Conservation (phyloP, 2,113 vertebrate genomes). For the Muntiacus reevesi region DNA sequence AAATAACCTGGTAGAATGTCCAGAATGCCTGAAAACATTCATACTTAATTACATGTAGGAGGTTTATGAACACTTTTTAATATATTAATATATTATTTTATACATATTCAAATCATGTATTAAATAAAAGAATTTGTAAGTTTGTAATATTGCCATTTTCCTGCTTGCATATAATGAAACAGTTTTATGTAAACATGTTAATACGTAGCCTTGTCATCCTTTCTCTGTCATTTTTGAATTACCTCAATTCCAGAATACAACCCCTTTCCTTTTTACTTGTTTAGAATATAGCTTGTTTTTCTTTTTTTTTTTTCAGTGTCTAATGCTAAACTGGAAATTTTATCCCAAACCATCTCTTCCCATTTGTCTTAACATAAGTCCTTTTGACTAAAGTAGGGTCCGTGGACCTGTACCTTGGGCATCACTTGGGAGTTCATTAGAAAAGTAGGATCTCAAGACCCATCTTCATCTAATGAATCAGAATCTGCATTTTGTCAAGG, state of each 20-base stretch:
- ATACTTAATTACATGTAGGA: neutral
- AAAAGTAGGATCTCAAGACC: neutral
- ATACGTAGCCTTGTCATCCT: neutral
- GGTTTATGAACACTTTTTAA: neutral
- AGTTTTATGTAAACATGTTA: neutral
- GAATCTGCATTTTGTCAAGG: neutral
- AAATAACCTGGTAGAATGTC: neutral
- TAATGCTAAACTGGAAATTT: neutral
- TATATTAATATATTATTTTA: neutral
- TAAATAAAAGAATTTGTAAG: neutral
- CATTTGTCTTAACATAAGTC: neutral
- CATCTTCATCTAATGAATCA: neutral
- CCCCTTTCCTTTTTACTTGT: neutral
- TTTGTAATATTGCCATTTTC: neutral
- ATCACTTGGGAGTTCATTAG: neutral
- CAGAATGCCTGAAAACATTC: neutral
- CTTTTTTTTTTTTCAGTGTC: neutral
- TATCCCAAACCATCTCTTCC: neutral
- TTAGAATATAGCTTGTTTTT: neutral
- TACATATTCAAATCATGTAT: neutral
- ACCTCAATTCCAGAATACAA: neutral
- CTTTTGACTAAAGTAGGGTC: neutral
- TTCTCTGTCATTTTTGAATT: neutral
- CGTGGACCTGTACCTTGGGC: neutral
- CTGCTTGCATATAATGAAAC: neutral